These are phyloP conservation scores for Tethea ocularis DNA, from an alignment of 2,888 invertebrate genomes.

Conservation along the genomic window DNA sequence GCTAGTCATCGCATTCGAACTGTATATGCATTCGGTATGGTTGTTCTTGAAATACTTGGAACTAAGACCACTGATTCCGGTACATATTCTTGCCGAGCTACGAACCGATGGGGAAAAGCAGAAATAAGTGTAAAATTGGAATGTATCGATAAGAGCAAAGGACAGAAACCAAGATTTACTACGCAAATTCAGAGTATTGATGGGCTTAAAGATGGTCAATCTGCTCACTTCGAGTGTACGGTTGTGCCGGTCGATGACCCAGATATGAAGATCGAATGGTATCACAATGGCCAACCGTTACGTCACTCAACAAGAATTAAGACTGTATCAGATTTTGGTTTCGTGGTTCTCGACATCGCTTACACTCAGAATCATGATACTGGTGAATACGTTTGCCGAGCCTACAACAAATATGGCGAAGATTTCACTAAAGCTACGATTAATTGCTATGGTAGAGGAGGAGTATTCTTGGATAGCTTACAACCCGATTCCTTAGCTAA, in stretches of 20 bases:
- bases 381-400: constrained; percentile 96
- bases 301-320: constrained; percentile 95
- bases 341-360: constrained; percentile 96
- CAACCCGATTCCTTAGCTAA: constrained; percentile 95
- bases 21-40: constrained; percentile 98
- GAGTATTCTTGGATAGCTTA: constrained; percentile 94
- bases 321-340: constrained; percentile 97
- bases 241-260: constrained; percentile 97
- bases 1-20: constrained; percentile 96
- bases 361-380: constrained; percentile 96
- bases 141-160: constrained; percentile 92
- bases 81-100: constrained; percentile 93
- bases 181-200: constrained; percentile 93
- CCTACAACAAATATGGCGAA: constrained; percentile 95
- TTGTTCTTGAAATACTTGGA: constrained; percentile 97
- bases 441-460: constrained; percentile 92
- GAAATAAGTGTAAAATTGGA: constrained; percentile 93
- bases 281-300: constrained; percentile 95
- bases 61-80: constrained; percentile 97
- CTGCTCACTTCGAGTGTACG: constrained; percentile 97
- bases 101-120: constrained; percentile 94
- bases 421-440: constrained; percentile 94
- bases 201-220: constrained; percentile 95
- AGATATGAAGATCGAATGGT: constrained; percentile 97
- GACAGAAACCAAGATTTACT: constrained; percentile 94